Base-by-base conservation (phyloP, 2,797 vertebrate genomes). In the Odontamblyopus rebecca region DNA sequence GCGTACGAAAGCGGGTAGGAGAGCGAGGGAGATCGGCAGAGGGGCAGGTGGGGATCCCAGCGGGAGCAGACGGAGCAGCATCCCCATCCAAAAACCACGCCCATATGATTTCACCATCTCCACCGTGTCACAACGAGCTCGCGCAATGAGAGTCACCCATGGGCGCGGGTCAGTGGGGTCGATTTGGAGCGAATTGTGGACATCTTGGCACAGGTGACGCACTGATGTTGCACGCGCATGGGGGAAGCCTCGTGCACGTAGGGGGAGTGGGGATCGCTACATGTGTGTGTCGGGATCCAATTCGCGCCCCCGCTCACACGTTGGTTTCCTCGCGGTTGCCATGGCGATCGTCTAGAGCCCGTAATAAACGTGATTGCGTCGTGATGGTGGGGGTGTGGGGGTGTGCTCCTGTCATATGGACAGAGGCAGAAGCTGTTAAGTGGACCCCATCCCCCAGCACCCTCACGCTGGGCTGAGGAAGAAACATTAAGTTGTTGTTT, bases 51-150 rank as follows among this genome's bases (percentile, higher is more conserved):
- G 89, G 86, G 79, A 85, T 80, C 87, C 88, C 91, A 85, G 90
- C 89, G 80, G 86, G 88, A 91, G 87, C 87, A 85, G 84, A 89
- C 75, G 83, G 88, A 86, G 86, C 87, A 60, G 87, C 87, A 84
- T 88, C 89, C 86, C 85, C 84, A 86, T 89, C 86, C 86, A 73
- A 87, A 82, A 89, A 89, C 91, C 92, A 93, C 92, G 90, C 92
- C 92, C 91, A 88, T 82, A 38, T 68, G 85, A 54, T 76, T 77
- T 74, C 78, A 68, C 66, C 66, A 68, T 11, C 78, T 59, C 62
- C 51, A 50, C 72, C 6, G 59, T 51, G 59, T 67, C 60, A 19
- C 23, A 23, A 18, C 29, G 29, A 53, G 38, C 69, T 60, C 67
- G 35, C 29, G 51, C 63, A 82, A 66, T 74, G 75, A 74, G 44